Percentiles rank a stretch among this genome's conserved stretches.
phyloP scores from a whole-genome alignment of 1,140 invertebrate genomes.

The Ips typographus region DNA sequence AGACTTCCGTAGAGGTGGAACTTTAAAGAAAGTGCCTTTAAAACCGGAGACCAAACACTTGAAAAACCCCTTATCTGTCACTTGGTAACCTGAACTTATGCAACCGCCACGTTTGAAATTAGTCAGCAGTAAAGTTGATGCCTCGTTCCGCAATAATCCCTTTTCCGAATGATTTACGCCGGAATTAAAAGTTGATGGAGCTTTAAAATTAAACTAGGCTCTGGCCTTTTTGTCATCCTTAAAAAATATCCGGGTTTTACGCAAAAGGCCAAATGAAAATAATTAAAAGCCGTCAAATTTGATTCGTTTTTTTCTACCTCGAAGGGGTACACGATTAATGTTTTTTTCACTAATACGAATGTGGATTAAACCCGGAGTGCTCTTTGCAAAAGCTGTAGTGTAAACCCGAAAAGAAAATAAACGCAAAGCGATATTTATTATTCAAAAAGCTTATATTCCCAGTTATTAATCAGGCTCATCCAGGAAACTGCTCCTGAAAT shows the following conservation, averaged over 20 bases:
- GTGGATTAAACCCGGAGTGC: too few relatives aligned
- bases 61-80: too few relatives aligned
- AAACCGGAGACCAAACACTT: too few relatives aligned
- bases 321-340: neutral
- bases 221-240: constrained; percentile 25
- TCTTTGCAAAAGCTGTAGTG: too few relatives aligned
- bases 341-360: too few relatives aligned
- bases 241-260: constrained; percentile 23
- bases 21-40: too few relatives aligned
- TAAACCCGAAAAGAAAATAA: neutral
- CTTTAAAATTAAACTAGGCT: constrained; percentile 32
- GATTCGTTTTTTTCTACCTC: constrained; percentile 1
- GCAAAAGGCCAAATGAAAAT: constrained; percentile 26
- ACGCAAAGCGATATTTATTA: neutral
- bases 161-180: constrained; percentile 34
- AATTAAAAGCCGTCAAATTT: constrained; percentile 21
- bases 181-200: constrained; percentile 34
- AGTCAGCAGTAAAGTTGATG: constrained; percentile 24
- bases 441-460: neutral
- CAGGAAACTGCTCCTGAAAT: neutral
- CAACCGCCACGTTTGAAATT: constrained; percentile 8
- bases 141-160: constrained; percentile 19
- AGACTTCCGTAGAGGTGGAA: too few relatives aligned
- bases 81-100: constrained; percentile 1
- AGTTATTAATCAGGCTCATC: neutral